Evolutionary conservation across 1,140 invertebrate species (phyloP).

Genomic region (Papilio polytes): DNA sequence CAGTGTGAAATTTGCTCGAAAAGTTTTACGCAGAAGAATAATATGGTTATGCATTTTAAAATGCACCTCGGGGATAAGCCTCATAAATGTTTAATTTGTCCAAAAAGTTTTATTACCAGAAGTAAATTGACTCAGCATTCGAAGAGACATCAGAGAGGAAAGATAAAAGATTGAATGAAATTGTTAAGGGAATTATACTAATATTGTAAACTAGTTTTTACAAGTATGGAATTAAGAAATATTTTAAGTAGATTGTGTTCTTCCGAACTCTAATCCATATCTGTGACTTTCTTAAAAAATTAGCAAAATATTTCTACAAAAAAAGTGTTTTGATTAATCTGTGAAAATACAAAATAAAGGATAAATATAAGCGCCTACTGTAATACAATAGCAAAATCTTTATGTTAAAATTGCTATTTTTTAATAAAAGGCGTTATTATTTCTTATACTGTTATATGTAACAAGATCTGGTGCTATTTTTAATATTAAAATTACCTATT

Average conservation of each 20-base stretch:
- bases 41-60: constrained; percentile 74
- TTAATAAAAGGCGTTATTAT: no score
- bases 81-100: constrained; percentile 62
- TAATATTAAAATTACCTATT: no score
- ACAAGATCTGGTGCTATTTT: no score
- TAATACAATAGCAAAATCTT: no score
- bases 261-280: background rate
- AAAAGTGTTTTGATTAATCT: no score
- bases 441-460: no score
- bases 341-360: no score
- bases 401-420: no score
- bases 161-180: background rate
- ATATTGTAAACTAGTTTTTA: background rate
- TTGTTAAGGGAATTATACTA: background rate
- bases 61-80: constrained; percentile 69
- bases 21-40: constrained; percentile 73
- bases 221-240: no score
- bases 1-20: constrained; percentile 73
- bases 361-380: no score
- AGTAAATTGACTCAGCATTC: constrained; percentile 70
- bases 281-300: no score
- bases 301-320: no score
- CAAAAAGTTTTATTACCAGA: constrained; percentile 67
- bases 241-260: background rate
- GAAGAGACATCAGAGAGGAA: constrained; percentile 69